Evolutionary conservation across 2,888 invertebrate species (phyloP).

Genomic region (Catocala fraxini): DNA sequence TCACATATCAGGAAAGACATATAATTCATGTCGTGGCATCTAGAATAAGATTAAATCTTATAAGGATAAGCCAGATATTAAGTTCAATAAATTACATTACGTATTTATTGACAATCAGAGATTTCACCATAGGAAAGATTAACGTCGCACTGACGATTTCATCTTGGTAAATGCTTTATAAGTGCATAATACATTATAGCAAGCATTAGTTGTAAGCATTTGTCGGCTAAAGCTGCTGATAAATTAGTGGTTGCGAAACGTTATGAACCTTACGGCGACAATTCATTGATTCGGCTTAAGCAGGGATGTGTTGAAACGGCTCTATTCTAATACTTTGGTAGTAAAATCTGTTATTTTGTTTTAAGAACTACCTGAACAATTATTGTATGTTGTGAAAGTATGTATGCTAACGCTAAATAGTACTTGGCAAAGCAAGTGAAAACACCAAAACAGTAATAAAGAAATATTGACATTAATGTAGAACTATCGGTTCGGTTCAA

Average conservation of each 20-base stretch:
- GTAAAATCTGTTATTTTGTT: no score
- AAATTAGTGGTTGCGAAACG: slow-evolving; percentile 46
- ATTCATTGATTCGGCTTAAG: slow-evolving; percentile 46
- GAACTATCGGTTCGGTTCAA: no score
- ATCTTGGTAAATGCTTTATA: slow-evolving; percentile 39
- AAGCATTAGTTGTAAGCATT: slow-evolving; percentile 40
- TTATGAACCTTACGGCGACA: slow-evolving; percentile 43
- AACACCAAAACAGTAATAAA: no score
- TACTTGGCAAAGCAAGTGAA: no score
- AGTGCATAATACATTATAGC: slow-evolving; percentile 27
- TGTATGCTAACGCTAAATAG: no score
- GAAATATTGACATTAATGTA: no score
- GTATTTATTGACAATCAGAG: slow-evolving; percentile 36
- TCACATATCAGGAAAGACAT: no score
- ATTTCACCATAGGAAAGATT: slow-evolving; percentile 41
- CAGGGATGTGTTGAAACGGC: no score
- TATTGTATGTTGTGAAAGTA: no score
- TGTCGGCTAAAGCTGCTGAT: slow-evolving; percentile 45
- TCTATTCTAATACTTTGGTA: no score
- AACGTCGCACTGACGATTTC: slow-evolving; percentile 38
- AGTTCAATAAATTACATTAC: slow-evolving; percentile 40
- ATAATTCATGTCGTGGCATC: slow-evolving; percentile 3
- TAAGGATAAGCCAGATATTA: slow-evolving; percentile 44
- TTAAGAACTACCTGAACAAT: no score
- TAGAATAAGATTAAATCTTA: slow-evolving; percentile 38